These are phyloP conservation scores for Pseudochaenichthys georgianus DNA, from an alignment of 2,797 vertebrate genomes.

Conservation along the genomic window DNA sequence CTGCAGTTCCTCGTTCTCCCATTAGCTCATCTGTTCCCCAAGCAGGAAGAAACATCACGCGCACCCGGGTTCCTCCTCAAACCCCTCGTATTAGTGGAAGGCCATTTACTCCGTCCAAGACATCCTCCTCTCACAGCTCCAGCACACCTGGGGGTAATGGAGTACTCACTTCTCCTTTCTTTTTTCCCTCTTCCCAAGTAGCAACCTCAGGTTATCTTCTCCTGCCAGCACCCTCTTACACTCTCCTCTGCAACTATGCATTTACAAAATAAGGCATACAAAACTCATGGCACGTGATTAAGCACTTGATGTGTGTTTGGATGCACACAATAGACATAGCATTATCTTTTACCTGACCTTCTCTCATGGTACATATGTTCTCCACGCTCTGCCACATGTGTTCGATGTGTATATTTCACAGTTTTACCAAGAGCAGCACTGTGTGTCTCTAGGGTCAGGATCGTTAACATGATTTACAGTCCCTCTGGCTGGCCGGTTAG, in stretches of 20 bases:
- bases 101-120: slow-evolving; percentile 67
- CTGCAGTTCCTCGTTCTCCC: slow-evolving; percentile 66
- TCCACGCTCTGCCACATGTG: slow-evolving; percentile 48
- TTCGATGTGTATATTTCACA: slow-evolving; percentile 54
- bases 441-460: slow-evolving; percentile 52
- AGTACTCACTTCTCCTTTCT: slow-evolving; percentile 40
- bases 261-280: slow-evolving; percentile 47
- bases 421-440: slow-evolving; percentile 50
- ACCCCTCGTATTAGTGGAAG: slow-evolving; percentile 53
- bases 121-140: slow-evolving; percentile 69
- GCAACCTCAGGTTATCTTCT: slow-evolving; percentile 45
- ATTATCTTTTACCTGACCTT: slow-evolving; percentile 37
- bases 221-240: slow-evolving; percentile 27
- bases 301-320: slow-evolving; percentile 16
- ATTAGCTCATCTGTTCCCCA: slow-evolving; percentile 67
- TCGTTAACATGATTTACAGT: slow-evolving; percentile 74
- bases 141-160: slow-evolving; percentile 77
- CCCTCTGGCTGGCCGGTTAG: slow-evolving; percentile 47
- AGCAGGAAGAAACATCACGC: slow-evolving; percentile 65
- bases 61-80: slow-evolving; percentile 49
- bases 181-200: slow-evolving; percentile 32
- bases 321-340: background rate
- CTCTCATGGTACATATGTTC: slow-evolving; percentile 37
- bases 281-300: slow-evolving; percentile 27
- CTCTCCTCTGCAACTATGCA: slow-evolving; percentile 34